A percentile compares a stretch with the other conserved stretches of the same genome.
Conservation (phyloP, 2,797 vertebrate genomes). For the Poecilia velifera region DNA sequence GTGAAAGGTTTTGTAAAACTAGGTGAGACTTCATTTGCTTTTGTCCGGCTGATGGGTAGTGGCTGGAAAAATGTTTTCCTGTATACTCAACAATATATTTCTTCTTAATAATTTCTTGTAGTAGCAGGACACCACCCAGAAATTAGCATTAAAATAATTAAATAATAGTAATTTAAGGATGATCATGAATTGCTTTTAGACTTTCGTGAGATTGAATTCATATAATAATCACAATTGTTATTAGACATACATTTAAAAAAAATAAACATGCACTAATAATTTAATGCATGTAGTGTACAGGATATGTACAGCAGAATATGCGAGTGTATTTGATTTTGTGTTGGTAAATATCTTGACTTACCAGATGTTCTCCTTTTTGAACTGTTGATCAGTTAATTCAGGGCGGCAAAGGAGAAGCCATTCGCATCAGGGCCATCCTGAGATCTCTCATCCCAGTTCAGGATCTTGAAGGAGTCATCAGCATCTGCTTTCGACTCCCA, state of each 20-base stretch:
- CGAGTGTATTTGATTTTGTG: not conserved
- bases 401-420: constrained; percentile 92
- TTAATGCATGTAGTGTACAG: not conserved
- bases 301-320: not conserved
- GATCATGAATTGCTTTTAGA: not conserved
- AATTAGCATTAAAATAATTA: not conserved
- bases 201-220: not conserved
- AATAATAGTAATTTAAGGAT: not conserved
- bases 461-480: constrained; percentile 93
- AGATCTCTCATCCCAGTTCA: constrained; percentile 90
- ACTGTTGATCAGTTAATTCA: constrained; percentile 86
- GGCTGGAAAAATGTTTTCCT: not conserved
- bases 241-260: too few species aligned
- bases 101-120: not conserved
- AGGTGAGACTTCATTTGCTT: not conserved
- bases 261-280: not conserved
- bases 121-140: not conserved
- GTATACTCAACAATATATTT: not conserved
- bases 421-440: constrained; percentile 92
- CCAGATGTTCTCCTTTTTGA: constrained; percentile 6
- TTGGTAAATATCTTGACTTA: not conserved
- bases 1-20: not conserved
- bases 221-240: not conserved
- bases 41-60: not conserved
- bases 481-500: constrained; percentile 90